phyloP scores from a whole-genome alignment of 2,888 invertebrate species.

The Drosophila peninsularis region DNA sequence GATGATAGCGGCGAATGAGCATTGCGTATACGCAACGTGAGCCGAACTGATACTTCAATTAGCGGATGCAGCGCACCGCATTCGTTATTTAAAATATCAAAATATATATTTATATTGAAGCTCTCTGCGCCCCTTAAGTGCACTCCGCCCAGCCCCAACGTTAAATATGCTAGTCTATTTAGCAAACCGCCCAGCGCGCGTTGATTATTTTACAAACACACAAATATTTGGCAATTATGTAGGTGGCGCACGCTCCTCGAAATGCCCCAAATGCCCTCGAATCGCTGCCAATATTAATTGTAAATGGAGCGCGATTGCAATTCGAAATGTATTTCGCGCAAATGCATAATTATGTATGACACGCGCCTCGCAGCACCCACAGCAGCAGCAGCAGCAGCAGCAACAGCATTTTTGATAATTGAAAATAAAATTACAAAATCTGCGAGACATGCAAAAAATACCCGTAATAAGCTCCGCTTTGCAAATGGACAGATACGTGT shows the following conservation, averaged over 20 bases:
- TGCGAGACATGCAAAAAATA: constrained; percentile 16
- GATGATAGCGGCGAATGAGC: not conserved
- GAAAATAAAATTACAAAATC: constrained; percentile 57
- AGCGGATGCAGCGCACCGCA: constrained; percentile 54
- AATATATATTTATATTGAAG: constrained; percentile 30
- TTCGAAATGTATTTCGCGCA: constrained; percentile 33
- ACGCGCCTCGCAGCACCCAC: not conserved
- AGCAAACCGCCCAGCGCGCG: constrained; percentile 18
- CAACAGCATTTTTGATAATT: constrained; percentile 52
- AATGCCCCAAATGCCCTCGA: constrained; percentile 25
- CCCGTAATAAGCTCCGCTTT: constrained; percentile 19
- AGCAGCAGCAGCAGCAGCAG: not conserved
- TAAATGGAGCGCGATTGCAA: constrained; percentile 36
- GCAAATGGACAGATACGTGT: constrained; percentile 22
- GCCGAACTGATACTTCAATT: constrained; percentile 51
- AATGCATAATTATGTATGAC: constrained; percentile 50
- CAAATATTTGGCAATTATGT: constrained; percentile 68
- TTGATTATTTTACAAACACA: constrained; percentile 56
- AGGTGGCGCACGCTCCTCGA: constrained; percentile 25
- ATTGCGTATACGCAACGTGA: constrained; percentile 55
- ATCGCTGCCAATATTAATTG: constrained; percentile 45
- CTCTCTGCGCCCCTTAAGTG: constrained; percentile 10
- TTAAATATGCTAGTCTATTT: constrained; percentile 41
- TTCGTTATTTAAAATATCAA: constrained; percentile 54
- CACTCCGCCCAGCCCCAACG: constrained; percentile 13